phyloP scores from a whole-genome alignment of 1,140 invertebrate species.

The Philotrypesis tridentata region DNA sequence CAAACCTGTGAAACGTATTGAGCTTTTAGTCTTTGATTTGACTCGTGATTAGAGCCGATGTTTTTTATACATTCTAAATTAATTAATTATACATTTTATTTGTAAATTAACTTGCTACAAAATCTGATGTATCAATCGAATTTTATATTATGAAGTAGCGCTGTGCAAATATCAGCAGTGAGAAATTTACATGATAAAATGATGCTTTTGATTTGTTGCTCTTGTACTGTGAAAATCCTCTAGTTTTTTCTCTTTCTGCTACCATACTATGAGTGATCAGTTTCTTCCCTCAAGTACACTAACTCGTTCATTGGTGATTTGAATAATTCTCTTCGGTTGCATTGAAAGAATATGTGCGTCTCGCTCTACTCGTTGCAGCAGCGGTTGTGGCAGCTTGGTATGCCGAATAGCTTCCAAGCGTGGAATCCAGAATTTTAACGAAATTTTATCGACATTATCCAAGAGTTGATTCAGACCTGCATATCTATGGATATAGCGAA shows the following conservation, averaged over 20 bases:
- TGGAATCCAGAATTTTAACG: slow-evolving; percentile 44
- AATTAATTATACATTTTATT: no score
- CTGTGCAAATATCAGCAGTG: not conserved
- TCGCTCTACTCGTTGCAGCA: slow-evolving; percentile 18
- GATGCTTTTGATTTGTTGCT: slow-evolving; percentile 45
- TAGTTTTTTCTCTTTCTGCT: not conserved
- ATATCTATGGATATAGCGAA: not conserved
- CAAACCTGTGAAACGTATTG: no score
- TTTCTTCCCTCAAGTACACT: slow-evolving; percentile 30
- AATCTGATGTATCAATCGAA: not conserved
- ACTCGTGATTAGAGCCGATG: no score
- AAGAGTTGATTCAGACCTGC: slow-evolving; percentile 18
- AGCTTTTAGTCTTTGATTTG: no score
- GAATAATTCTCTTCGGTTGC: slow-evolving; percentile 64
- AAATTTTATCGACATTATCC: slow-evolving; percentile 43
- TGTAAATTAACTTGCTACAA: slow-evolving; percentile 44
- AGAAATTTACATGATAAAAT: slow-evolving; percentile 27
- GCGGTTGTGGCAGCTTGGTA: slow-evolving; percentile 31
- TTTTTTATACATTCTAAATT: no score
- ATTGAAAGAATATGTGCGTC: slow-evolving; percentile 38
- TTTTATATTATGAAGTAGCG: not conserved
- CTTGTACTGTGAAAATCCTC: not conserved
- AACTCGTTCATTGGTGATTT: slow-evolving; percentile 62
- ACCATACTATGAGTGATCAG: slow-evolving; percentile 5
- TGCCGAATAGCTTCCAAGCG: slow-evolving; percentile 35